Base-by-base conservation (phyloP, 2,888 invertebrate genomes). In the Drosophila tripunctata region DNA sequence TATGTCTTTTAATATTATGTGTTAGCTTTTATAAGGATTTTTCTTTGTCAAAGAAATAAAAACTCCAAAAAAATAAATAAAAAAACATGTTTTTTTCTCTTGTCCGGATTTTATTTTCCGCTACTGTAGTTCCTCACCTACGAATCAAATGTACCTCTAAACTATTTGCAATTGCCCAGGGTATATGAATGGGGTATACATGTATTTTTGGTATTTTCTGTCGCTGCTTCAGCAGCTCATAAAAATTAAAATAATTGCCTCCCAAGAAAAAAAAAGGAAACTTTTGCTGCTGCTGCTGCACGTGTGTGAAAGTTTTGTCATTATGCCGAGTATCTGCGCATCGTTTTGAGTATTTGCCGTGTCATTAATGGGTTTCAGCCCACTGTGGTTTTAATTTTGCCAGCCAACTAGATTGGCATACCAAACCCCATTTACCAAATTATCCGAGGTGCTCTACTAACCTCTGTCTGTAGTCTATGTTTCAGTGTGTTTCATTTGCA, bases 241-340 rank as follows among this genome's bases (percentile, higher is more conserved):
- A 82, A 84, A 85, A 87, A 87, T 87, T 87, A 84, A 83, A 83
- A 87, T 83, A 74, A 83, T 87, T 84, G 78, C 85, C 76, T 44
- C 41, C 60, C 71, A 76, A 81, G 10, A 27, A 27, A 4, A 10
- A 27, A 27, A 27, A n/a, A n/a, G n/a, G n/a, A n/a, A n/a, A n/a
- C n/a, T n/a, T n/a, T n/a, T n/a, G n/a, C 48, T 71, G 78, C 36
- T 24, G 44, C 41, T 62, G 57, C 61, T 15, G 47, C 56, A 56
- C 57, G 57, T 57, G 57, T 57, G 57, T 31, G 51, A 57, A 57
- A 57, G 82, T 83, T 83, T 78, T 70, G 74, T 78, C 87, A 87
- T 83, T 83, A 83, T 74, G 68, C 64, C 63, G 69, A 78, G 75
- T 86, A 85, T 58, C 45, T 24, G 33, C 35, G 64, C 36, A 21